Evolutionary conservation across 2,113 vertebrate species (phyloP), one percentile per base, ranked within the genome.

Genomic region (Heterochromis multidens): DNA sequence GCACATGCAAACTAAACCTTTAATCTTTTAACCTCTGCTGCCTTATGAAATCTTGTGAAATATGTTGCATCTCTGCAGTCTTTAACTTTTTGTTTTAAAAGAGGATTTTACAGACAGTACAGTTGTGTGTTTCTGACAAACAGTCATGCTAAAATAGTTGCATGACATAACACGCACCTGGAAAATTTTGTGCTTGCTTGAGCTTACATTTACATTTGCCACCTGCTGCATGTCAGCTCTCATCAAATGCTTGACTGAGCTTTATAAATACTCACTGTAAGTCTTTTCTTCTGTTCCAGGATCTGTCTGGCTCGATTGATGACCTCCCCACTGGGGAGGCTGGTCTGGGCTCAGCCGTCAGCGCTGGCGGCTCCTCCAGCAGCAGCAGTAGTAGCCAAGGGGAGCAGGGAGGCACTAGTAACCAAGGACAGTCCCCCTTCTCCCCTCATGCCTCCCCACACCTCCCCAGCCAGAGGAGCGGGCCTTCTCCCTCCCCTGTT

Each of bases 291-390:
- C 79, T 90, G 80, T 84, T 92, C 85, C 95, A 99, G 98, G 98
- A 99, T 95, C 96, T 99, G 91, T 99, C 98, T 85, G 98, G 98
- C 94, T 98, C 98, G 67, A 99, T 99, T 81, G 98, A 99, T 1
- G 98, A 99, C 95, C 97, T 99, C 91, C 98, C 98, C 86, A 99
- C 98, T 1, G 98, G 98, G 94, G 98, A 99, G 94, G 97, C 97
- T 5, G 96, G 97, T 2, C 89, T 98, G 93, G 98, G 97, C 93
- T 98, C 97, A 21, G 97, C 97, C 0, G 97, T 97, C 81, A 96
- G 96, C 0, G 97, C 97, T 0, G 97, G 96, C 0, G 97, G 97
- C 89, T 97, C 97, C 46, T 94, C 94, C 80, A 94, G 89, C 87
- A 94, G 93, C 85, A 95, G 85, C 86, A 97, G 96, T 0, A 97